Conservation (phyloP, 2,797 vertebrate genomes). For the Phoebastria nigripes region DNA sequence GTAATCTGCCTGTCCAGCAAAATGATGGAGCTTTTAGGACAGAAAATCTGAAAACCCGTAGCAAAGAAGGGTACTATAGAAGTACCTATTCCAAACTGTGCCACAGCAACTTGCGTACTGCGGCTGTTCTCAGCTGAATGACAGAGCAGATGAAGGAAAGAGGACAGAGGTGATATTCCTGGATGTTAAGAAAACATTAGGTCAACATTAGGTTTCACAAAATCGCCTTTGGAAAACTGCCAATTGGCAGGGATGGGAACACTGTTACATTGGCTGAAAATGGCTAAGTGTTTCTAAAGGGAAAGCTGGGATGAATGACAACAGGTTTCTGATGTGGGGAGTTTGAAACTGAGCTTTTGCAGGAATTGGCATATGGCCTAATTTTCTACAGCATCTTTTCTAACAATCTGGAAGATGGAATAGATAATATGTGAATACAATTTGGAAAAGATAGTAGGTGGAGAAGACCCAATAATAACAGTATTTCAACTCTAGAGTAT, state of each 20-base stretch:
- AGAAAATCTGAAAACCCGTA: not conserved
- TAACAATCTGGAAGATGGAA: not conserved
- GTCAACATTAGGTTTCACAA: not conserved
- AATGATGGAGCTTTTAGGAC: not conserved
- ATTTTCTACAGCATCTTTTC: not conserved
- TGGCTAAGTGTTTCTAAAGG: not conserved
- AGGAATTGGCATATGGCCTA: not conserved
- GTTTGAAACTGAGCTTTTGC: not conserved
- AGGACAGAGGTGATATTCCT: not conserved
- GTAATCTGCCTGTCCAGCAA: not conserved
- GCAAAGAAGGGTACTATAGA: not conserved
- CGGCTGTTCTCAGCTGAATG: not conserved
- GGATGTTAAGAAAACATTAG: not conserved
- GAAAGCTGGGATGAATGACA: not conserved
- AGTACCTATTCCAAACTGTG: not conserved
- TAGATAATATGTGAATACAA: not conserved
- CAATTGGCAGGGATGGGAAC: not conserved
- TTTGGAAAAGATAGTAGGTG: not conserved
- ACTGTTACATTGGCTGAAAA: not conserved
- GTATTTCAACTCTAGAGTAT: not conserved
- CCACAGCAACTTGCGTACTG: not conserved
- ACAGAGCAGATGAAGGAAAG: not conserved
- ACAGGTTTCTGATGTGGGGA: not conserved
- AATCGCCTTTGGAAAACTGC: not conserved
- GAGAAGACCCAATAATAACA: not conserved